phyloP scores from a whole-genome alignment of 2,113 vertebrate species.

The Empidonax alnorum region DNA sequence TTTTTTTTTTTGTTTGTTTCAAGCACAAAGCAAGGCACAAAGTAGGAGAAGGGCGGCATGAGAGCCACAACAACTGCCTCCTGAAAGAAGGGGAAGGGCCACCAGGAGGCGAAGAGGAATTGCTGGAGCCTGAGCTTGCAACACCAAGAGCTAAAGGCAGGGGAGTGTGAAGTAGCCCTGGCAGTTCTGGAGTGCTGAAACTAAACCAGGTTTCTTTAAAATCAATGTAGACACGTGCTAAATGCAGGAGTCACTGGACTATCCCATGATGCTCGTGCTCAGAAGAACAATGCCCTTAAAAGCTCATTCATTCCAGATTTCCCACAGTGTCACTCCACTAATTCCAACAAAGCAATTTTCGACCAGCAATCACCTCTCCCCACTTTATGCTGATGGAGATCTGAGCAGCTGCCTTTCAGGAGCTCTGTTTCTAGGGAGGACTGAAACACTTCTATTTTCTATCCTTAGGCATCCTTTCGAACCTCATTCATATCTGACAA shows the following conservation, averaged over 20 bases:
- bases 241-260: neutral
- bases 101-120: neutral
- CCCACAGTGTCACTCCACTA: neutral
- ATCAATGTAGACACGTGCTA: neutral
- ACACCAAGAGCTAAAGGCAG: neutral
- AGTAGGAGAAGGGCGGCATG: neutral
- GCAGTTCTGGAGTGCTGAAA: neutral
- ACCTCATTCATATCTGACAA: conserved; percentile 13
- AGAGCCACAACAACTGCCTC: neutral
- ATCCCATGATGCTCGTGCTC: neutral
- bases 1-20: neutral
- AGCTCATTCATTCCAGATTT: neutral
- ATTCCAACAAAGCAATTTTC: conserved; percentile 3
- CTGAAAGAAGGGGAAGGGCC: neutral
- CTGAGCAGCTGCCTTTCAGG: neutral
- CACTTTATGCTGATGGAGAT: neutral
- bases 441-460: neutral
- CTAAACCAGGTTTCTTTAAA: neutral
- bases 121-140: neutral
- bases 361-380: neutral
- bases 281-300: neutral
- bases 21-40: neutral
- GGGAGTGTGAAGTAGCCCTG: neutral
- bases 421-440: neutral
- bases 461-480: conserved; percentile 14